Evolutionary conservation across 2,888 invertebrate species (phyloP).

Genomic region (Cheilosia urbana): DNA sequence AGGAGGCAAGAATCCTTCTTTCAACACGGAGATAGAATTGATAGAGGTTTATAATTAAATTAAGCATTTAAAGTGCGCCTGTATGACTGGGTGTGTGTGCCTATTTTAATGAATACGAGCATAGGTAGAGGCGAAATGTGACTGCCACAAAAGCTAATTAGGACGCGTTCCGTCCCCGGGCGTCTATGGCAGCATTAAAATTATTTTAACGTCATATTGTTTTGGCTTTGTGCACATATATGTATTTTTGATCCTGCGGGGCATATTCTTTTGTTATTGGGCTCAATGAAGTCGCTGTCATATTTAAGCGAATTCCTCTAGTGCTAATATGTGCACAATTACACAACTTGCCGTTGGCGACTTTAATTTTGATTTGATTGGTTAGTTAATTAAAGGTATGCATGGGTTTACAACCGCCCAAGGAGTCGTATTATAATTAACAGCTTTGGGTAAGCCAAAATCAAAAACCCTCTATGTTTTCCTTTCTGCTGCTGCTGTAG

Average conservation of each 20-base stretch:
- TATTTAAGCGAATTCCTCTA: slow-evolving; percentile 1
- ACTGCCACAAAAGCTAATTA: slow-evolving; percentile 72
- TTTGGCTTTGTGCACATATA: slow-evolving; percentile 50
- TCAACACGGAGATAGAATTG: slow-evolving; percentile 62
- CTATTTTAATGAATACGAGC: not conserved
- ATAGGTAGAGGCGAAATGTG: slow-evolving; percentile 60
- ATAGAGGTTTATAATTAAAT: slow-evolving; percentile 73
- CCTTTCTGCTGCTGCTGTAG: too few relatives aligned
- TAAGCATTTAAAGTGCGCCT: slow-evolving; percentile 71
- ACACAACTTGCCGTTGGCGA: slow-evolving; percentile 1
- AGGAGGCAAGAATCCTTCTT: slow-evolving; percentile 62
- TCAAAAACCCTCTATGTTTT: too few relatives aligned
- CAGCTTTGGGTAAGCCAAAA: too few relatives aligned
- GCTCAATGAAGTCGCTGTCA: slow-evolving; percentile 26
- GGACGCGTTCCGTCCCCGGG: slow-evolving; percentile 54
- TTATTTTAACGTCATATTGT: slow-evolving; percentile 67
- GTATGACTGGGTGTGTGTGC: not conserved
- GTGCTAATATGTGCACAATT: not conserved
- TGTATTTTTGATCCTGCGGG: slow-evolving; percentile 29
- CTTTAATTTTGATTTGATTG: not conserved
- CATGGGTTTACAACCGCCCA: too few relatives aligned
- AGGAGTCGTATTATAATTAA: too few relatives aligned
- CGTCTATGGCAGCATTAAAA: slow-evolving; percentile 58
- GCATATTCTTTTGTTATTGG: slow-evolving; percentile 40
- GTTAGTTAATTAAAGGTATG: not conserved